phyloP scores from a whole-genome alignment of 1,140 invertebrate genomes.

The Drosophila burlai region DNA sequence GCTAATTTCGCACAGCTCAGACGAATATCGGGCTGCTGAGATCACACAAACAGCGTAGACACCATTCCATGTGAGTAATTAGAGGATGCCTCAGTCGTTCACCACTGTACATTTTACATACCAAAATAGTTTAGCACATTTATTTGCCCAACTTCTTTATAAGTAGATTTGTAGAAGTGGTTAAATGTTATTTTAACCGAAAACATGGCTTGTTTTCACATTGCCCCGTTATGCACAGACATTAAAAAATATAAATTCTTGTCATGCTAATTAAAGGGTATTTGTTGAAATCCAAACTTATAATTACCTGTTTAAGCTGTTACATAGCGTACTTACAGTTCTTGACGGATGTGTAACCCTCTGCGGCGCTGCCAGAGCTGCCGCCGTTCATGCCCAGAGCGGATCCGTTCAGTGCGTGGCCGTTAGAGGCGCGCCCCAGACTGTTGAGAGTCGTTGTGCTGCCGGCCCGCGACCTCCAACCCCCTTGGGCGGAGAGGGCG shows the following conservation, averaged over 20 bases:
- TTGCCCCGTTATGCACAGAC: background rate
- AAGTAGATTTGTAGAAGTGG: too few species aligned
- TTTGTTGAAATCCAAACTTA: too few species aligned
- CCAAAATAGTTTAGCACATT: background rate
- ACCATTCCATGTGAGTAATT: conserved; percentile 24
- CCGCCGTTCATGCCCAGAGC: conserved; percentile 71
- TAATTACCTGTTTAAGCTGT: background rate
- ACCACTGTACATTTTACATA: too few species aligned
- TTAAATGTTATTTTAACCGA: background rate
- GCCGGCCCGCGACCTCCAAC: conserved; percentile 86
- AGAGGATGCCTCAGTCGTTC: conserved; percentile 25
- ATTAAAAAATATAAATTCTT: background rate
- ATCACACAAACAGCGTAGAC: conserved; percentile 4
- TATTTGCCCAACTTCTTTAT: background rate
- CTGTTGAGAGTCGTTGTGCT: conserved; percentile 87
- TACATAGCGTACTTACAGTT: conserved; percentile 83
- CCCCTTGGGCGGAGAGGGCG: conserved; percentile 83
- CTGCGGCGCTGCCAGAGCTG: conserved; percentile 73
- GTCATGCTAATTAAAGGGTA: background rate
- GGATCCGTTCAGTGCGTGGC: conserved; percentile 70
- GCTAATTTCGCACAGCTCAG: conserved; percentile 9
- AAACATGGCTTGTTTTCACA: background rate
- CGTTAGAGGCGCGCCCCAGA: conserved; percentile 80
- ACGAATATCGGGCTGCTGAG: conserved; percentile 1
- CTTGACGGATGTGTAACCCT: conserved; percentile 84